A percentile compares a stretch with the other conserved stretches of the same genome.
Evolutionary conservation across 2,888 invertebrate species (phyloP).

Genomic region (Xiphydria camelus): DNA sequence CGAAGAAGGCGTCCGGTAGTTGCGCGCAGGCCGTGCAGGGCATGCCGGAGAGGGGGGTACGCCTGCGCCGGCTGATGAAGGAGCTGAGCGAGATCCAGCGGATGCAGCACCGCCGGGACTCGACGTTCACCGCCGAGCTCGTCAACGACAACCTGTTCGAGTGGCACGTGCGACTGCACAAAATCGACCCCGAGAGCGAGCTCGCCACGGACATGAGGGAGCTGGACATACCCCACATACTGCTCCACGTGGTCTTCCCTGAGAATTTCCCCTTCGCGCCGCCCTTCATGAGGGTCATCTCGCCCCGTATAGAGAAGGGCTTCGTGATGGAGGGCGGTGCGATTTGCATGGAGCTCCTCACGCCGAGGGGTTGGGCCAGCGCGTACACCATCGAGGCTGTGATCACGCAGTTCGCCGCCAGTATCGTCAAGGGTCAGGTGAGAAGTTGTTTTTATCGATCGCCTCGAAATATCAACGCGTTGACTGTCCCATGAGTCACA

Average conservation of each 20-base stretch:
- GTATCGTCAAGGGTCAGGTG: slow-evolving; percentile 82
- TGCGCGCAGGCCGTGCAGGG: slow-evolving; percentile 31
- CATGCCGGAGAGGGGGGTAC: slow-evolving; percentile 63
- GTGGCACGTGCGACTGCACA: slow-evolving; percentile 82
- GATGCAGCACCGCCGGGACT: slow-evolving; percentile 71
- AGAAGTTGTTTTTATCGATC: slow-evolving; percentile 9
- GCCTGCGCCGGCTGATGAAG: slow-evolving; percentile 82
- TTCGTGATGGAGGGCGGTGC: slow-evolving; percentile 92
- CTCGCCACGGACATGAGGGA: slow-evolving; percentile 81
- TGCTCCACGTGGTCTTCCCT: slow-evolving; percentile 81
- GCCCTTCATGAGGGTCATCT: slow-evolving; percentile 73
- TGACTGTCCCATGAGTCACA: too few species aligned
- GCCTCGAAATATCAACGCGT: too few species aligned
- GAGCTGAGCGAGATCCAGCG: slow-evolving; percentile 81
- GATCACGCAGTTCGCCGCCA: slow-evolving; percentile 87
- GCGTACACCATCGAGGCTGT: slow-evolving; percentile 87
- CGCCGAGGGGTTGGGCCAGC: slow-evolving; percentile 86
- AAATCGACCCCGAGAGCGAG: slow-evolving; percentile 83
- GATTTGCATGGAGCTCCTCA: slow-evolving; percentile 86
- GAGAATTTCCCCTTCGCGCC: slow-evolving; percentile 89
- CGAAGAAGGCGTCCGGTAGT: slow-evolving; percentile 42
- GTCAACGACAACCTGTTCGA: slow-evolving; percentile 86
- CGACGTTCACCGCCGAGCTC: slow-evolving; percentile 80
- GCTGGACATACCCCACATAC: slow-evolving; percentile 72
- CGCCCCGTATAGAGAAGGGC: slow-evolving; percentile 78